These are phyloP conservation scores for Stegostoma tigrinum DNA, from an alignment of 2,113 vertebrate species.

Conservation along the genomic window DNA sequence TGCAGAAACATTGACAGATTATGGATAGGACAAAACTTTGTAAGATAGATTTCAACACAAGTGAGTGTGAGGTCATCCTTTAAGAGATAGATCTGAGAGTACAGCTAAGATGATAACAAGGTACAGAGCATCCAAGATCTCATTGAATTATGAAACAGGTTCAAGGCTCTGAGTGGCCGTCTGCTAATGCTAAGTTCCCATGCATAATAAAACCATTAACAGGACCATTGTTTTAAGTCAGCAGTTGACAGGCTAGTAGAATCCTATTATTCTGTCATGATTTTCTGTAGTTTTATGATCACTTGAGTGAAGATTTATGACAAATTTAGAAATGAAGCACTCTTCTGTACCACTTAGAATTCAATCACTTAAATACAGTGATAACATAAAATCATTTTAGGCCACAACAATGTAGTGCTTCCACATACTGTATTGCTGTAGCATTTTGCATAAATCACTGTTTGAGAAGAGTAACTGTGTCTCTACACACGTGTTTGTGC, in stretches of 20 bases:
- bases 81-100: neutral
- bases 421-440: neutral
- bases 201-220: neutral
- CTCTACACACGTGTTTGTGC: neutral
- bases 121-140: neutral
- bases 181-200: neutral
- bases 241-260: neutral
- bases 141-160: neutral
- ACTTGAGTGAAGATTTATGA: neutral
- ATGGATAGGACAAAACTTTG: too few relatives aligned
- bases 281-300: neutral
- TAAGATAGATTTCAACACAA: too few relatives aligned
- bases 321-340: neutral
- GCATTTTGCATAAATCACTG: neutral
- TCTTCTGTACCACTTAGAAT: neutral
- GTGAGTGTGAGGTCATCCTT: neutral
- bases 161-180: neutral
- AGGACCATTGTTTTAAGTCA: neutral
- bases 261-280: neutral
- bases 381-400: slow-evolving; percentile 1
- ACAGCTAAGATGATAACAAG: neutral
- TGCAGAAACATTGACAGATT: neutral
- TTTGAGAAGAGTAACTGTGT: neutral
- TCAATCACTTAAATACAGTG: neutral
- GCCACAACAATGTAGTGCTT: neutral